phyloP scores from a whole-genome alignment of 2,113 vertebrate species.

The Spea bombifrons region DNA sequence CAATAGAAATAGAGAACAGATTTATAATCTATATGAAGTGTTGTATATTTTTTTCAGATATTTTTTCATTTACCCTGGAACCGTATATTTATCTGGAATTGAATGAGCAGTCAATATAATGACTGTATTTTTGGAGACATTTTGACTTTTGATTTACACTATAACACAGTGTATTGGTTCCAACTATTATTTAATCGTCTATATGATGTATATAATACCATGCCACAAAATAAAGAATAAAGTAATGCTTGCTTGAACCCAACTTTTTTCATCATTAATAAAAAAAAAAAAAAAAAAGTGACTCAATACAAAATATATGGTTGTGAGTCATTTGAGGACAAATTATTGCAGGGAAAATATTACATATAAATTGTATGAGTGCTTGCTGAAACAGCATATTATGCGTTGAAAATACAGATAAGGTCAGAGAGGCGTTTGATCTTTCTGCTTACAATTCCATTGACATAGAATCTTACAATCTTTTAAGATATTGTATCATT shows the following conservation, averaged over 20 bases:
- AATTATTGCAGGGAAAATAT: conserved; percentile 10
- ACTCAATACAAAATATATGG: conserved; percentile 21
- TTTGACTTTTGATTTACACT: not conserved
- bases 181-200: conserved; percentile 14
- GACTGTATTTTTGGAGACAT: conserved; percentile 1
- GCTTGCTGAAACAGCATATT: not conserved
- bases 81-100: no score
- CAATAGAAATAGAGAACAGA: no score
- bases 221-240: not conserved
- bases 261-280: no score
- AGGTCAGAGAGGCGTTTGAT: not conserved
- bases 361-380: not conserved
- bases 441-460: not conserved
- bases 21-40: no score
- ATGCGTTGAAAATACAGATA: not conserved
- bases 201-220: conserved; percentile 3
- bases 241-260: conserved; percentile 8
- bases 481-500: no score
- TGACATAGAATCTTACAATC: not conserved
- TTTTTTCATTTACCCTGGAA: no score
- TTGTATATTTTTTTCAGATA: no score
- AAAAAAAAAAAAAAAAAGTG: not conserved
- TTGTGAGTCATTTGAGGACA: conserved; percentile 32
- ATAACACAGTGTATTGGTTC: not conserved
- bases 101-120: not conserved